These are phyloP conservation scores for Alloplasta piceator DNA, from an alignment of 2,888 invertebrate genomes.

Conservation along the genomic window DNA sequence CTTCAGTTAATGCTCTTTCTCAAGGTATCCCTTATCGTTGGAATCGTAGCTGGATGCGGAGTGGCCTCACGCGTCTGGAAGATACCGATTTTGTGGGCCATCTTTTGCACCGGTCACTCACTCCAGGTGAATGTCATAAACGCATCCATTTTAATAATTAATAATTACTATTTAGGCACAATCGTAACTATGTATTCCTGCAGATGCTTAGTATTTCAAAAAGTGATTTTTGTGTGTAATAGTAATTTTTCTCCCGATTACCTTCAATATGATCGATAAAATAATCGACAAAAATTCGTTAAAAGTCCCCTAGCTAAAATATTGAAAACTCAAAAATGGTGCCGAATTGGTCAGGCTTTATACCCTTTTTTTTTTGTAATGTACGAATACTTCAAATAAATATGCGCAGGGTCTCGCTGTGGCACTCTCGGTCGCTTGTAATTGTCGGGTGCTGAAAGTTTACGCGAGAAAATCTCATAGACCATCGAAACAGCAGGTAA, in stretches of 20 bases:
- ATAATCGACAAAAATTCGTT: too few species aligned
- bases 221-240: too few species aligned
- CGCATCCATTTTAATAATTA: not conserved
- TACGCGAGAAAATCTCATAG: slow-evolving; percentile 81
- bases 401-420: slow-evolving; percentile 86
- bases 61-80: slow-evolving; percentile 81
- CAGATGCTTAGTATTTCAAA: too few species aligned
- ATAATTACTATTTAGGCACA: too few species aligned
- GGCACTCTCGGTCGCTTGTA: slow-evolving; percentile 87
- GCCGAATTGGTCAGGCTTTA: too few species aligned
- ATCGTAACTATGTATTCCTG: too few species aligned
- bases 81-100: slow-evolving; percentile 80
- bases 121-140: slow-evolving; percentile 76
- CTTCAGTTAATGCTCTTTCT: slow-evolving; percentile 86
- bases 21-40: slow-evolving; percentile 84
- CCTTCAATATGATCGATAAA: too few species aligned
- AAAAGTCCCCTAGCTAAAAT: too few species aligned
- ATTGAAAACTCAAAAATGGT: too few species aligned
- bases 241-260: too few species aligned
- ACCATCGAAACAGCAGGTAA: slow-evolving; percentile 80
- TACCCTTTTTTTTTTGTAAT: not conserved
- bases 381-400: not conserved
- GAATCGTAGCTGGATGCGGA: slow-evolving; percentile 83
- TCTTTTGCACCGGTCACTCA: slow-evolving; percentile 81
- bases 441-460: slow-evolving; percentile 84